phyloP scores from a whole-genome alignment of 2,888 invertebrate genomes.

The Emesis castigata region DNA sequence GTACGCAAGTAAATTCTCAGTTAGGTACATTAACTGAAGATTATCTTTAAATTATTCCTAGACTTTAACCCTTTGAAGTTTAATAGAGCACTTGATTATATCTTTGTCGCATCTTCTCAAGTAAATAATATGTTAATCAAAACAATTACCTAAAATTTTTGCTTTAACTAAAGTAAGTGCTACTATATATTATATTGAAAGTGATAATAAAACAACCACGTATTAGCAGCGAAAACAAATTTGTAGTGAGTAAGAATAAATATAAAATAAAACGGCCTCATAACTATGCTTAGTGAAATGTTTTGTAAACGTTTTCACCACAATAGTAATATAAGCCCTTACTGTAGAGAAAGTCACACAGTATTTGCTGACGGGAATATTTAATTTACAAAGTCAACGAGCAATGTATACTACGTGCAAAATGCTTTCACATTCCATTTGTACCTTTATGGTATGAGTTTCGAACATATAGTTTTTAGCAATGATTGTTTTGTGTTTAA shows the following conservation, averaged over 20 bases:
- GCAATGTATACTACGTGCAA: conserved; percentile 65
- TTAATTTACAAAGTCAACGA: conserved; percentile 74
- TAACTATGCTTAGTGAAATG: conserved; percentile 45
- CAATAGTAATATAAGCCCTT: conserved; percentile 53
- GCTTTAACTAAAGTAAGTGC: no score
- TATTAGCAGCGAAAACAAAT: not conserved
- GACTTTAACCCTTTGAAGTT: not conserved
- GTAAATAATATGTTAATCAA: not conserved
- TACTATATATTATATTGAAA: no score
- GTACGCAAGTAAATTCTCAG: not conserved
- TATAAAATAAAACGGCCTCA: conserved; percentile 29
- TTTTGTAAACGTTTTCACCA: conserved; percentile 57
- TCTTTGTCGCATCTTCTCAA: not conserved
- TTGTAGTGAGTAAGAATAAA: conserved; percentile 5
- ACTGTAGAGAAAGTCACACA: conserved; percentile 58
- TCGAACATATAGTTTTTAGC: not conserved
- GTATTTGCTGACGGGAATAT: conserved; percentile 52
- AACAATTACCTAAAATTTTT: not conserved
- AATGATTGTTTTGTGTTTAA: not conserved
- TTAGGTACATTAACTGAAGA: not conserved
- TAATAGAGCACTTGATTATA: not conserved
- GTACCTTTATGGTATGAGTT: not conserved
- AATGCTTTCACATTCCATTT: not conserved
- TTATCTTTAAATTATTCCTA: not conserved
- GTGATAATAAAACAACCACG: not conserved